Percentiles rank a stretch among this genome's conserved stretches.
Conservation (phyloP, 1,140 invertebrate genomes). For the Eufriesea mexicana region DNA sequence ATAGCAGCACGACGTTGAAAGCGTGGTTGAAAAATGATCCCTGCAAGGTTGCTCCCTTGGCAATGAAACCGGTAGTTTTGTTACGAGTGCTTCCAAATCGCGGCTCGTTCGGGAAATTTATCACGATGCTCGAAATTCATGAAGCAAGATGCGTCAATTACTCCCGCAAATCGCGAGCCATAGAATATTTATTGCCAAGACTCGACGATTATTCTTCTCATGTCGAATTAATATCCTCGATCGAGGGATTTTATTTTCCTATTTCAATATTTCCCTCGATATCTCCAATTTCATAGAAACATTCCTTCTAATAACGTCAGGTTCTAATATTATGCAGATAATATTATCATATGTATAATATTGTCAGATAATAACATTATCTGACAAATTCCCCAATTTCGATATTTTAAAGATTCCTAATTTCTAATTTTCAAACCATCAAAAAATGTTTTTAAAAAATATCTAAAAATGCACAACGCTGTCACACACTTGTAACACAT, state of each 20-base stretch:
- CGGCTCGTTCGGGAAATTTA: conserved; percentile 33
- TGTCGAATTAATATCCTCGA: conserved; percentile 11
- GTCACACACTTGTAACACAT: no score
- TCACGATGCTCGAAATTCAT: background rate
- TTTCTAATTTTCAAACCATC: no score
- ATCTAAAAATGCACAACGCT: no score
- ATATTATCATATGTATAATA: no score
- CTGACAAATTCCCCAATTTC: no score
- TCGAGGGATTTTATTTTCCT: background rate
- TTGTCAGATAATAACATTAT: no score
- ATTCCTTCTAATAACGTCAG: no score
- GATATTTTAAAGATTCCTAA: no score
- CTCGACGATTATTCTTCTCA: background rate
- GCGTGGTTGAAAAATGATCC: conserved; percentile 30
- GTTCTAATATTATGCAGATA: no score
- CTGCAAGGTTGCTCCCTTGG: conserved; percentile 32
- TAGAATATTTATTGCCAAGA: background rate
- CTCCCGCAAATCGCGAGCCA: background rate
- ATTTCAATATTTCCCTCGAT: no score
- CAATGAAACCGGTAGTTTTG: conserved; percentile 20
- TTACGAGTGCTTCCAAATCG: background rate
- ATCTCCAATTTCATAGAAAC: no score
- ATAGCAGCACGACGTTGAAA: background rate
- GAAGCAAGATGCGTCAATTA: conserved; percentile 14
- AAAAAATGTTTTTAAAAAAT: no score